Conservation (phyloP, 2,797 vertebrate species). For the Sebastes minor region DNA sequence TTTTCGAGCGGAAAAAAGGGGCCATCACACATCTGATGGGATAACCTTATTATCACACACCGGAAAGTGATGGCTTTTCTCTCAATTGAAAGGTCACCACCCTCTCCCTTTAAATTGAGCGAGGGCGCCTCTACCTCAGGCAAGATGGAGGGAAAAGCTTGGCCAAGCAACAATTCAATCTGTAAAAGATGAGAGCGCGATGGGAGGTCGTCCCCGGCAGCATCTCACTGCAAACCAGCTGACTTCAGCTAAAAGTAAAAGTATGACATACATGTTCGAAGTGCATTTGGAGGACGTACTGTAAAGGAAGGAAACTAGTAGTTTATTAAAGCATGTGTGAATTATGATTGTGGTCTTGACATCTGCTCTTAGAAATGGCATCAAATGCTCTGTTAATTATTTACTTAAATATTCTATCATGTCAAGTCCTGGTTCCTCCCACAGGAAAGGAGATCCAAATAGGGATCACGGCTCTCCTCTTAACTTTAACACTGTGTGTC, state of each 20-base stretch:
- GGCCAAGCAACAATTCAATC: slow-evolving; percentile 64
- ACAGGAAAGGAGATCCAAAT: neutral
- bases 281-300: neutral
- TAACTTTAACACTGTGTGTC: neutral
- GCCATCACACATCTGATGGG: slow-evolving; percentile 33
- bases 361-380: neutral
- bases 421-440: neutral
- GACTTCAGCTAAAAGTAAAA: slow-evolving; percentile 49
- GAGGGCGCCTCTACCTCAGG: slow-evolving; percentile 37
- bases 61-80: slow-evolving; percentile 52
- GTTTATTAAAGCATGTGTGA: neutral
- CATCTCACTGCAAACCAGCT: slow-evolving; percentile 3
- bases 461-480: neutral
- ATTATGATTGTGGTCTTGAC: neutral
- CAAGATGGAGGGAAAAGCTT: slow-evolving; percentile 44
- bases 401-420: neutral
- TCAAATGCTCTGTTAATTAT: neutral
- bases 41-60: slow-evolving; percentile 50
- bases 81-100: slow-evolving; percentile 46
- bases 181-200: slow-evolving; percentile 15
- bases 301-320: neutral
- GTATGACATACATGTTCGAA: slow-evolving; percentile 1
- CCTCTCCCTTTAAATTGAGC: slow-evolving; percentile 45
- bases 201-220: neutral
- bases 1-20: slow-evolving; percentile 13